Evolutionary conservation across 2,888 invertebrate species (phyloP), one percentile per base, ranked within the genome.

Genomic region (Carpatolechia fugitivella): DNA sequence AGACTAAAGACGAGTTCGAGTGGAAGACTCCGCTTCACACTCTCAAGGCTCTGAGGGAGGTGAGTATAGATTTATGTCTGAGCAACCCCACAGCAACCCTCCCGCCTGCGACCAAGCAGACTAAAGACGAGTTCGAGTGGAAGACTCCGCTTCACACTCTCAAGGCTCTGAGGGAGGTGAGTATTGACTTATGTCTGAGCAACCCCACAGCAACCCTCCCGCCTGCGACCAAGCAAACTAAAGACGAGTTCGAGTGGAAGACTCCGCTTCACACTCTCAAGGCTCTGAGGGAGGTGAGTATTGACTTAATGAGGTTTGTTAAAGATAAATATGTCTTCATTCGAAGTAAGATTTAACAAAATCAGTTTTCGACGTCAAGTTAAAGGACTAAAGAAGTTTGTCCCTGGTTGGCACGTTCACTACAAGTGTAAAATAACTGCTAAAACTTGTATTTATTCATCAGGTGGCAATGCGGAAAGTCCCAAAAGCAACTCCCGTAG

Each of bases 61-160:
- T 95, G 11, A 36, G 51, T 30, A 6, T 30, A 30, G n/a, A n/a
- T n/a, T n/a, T n/a, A n/a, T n/a, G n/a, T n/a, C 80, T 93, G 64
- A 80, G 91, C 59, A 92, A 93, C 66, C 95, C 96, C 2, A 94
- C 94, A 47, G 92, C 93, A 57, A 93, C 93, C 58, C 82, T 96
- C 60, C 82, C 94, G 1, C 78, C 92, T 0, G 95, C 94, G 41
- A 89, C 91, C 55, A 95, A 96, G 83, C 91, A 92, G 52, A 80
- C 94, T 56, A 97, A 97, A 79, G 95, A 95, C 54, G 91, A 93
- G 62, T 93, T 97, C 62, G 99, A 99, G 84, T 93, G 94, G 84
- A 92, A 93, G 52, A 91, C 95, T 59, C 92, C 92, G 56, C 94
- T 95, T 68, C 94, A 95, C 18, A 95, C 97, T 64, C 91, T 98